These are phyloP conservation scores for Therioaphis trifolii DNA, from an alignment of 2,888 invertebrate species.

Conservation along the genomic window DNA sequence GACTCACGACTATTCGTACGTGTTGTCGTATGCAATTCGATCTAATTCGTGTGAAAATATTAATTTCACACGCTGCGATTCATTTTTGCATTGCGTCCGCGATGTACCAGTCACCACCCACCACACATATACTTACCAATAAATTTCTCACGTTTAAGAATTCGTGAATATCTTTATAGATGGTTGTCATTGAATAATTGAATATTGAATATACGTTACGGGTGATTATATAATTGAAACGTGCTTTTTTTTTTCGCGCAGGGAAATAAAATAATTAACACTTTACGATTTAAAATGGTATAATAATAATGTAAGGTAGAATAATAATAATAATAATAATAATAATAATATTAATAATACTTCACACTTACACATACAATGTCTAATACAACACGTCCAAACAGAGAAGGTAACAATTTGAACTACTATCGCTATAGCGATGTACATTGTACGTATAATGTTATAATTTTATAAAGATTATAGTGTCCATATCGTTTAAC, in stretches of 20 bases:
- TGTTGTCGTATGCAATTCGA: too few relatives aligned
- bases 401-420: slow-evolving; percentile 54
- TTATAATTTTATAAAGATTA: slow-evolving; percentile 2
- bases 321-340: slow-evolving; percentile 28
- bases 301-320: slow-evolving; percentile 31
- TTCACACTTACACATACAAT: slow-evolving; percentile 55
- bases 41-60: too few relatives aligned
- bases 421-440: slow-evolving; percentile 27
- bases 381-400: slow-evolving; percentile 27
- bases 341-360: slow-evolving; percentile 48
- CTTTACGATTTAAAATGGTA: slow-evolving; percentile 10
- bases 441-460: slow-evolving; percentile 1
- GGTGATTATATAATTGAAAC: too few relatives aligned
- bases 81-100: too few relatives aligned
- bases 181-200: too few relatives aligned
- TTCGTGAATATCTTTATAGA: too few relatives aligned
- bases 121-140: too few relatives aligned
- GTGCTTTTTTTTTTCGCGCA: not conserved
- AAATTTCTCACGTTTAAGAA: too few relatives aligned
- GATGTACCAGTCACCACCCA: too few relatives aligned
- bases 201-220: too few relatives aligned
- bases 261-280: not conserved
- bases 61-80: too few relatives aligned
- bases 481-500: not conserved
- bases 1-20: too few relatives aligned